Evolutionary conservation across 2,888 invertebrate species (phyloP), one percentile per base, ranked within the genome.

Genomic region (Pinctada fucata): DNA sequence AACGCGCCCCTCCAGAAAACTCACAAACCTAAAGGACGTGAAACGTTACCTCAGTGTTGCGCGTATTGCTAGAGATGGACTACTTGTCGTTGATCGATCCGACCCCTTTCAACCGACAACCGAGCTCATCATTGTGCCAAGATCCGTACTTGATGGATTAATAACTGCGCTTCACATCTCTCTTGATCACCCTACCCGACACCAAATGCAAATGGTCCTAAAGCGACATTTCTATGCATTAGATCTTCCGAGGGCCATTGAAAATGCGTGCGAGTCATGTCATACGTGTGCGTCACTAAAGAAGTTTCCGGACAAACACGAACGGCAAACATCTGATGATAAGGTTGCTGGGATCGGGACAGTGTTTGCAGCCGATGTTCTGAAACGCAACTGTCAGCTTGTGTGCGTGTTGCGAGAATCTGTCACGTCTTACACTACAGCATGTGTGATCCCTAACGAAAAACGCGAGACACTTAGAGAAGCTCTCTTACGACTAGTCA

Each of bases 321-420:
- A 72, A 5, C 65, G 74, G 45, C 87, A 88, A 75, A 78, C 84
- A 2, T 72, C 84, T 0, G 74, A 73, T 2, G 81, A 79, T 10
- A 85, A 83, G 0, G 84, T 85, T 5, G 79, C 81, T 5, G 45
- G 79, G 2, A 47, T 85, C 16, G 83, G 85, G 5, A 50, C 80
- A 0, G 73, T 78, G 4, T 87, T 86, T 75, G 85, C 85, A 2
- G 86, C 85, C 5, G 86, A 88, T 66, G 82, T 88, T 1, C 48
- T 86, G 2, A 83, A 79, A 70, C 81, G 78, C 6, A 76, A 83
- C 3, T 68, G 83, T 16, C 87, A 87, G 71, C 47, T 77, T 2
- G 81, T 87, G 47, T 64, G 83, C 0, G 73, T 82, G 4, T 16
- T 82, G 6, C 64, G 83, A 50, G 82, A 85, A 75, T 76, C 81